Conservation (phyloP, 2,888 invertebrate genomes). For the Xestia xanthographa region DNA sequence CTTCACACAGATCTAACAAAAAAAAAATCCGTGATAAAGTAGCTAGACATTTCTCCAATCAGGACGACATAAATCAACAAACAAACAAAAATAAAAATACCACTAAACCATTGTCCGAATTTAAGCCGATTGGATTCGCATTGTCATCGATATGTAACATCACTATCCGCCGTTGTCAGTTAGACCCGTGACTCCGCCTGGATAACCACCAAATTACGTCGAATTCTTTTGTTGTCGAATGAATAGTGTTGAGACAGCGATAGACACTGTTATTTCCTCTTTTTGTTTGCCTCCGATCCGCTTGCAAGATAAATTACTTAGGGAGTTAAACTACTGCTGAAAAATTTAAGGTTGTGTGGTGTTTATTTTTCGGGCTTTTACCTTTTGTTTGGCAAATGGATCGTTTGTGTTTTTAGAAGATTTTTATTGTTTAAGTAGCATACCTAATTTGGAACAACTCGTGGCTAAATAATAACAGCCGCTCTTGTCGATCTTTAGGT, state of each 20-base stretch:
- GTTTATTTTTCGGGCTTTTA: constrained; percentile 30
- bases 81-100: constrained; percentile 6
- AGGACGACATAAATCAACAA: neutral
- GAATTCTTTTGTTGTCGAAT: constrained; percentile 69
- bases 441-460: neutral
- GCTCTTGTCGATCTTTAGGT: too few species aligned
- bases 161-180: constrained; percentile 66
- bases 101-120: constrained; percentile 18
- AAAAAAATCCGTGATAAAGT: neutral
- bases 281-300: constrained; percentile 64
- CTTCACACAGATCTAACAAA: neutral
- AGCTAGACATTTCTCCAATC: neutral
- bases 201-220: constrained; percentile 72
- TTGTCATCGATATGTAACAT: constrained; percentile 50
- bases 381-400: constrained; percentile 17
- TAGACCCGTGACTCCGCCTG: constrained; percentile 66
- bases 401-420: neutral
- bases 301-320: constrained; percentile 64
- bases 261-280: constrained; percentile 67
- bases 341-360: constrained; percentile 44
- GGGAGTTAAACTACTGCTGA: constrained; percentile 46
- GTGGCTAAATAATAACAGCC: too few species aligned
- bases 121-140: constrained; percentile 19
- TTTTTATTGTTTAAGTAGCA: neutral
- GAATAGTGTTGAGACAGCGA: constrained; percentile 68